A percentile compares a stretch with the other conserved stretches of the same genome.
phyloP scores from a whole-genome alignment of 2,888 invertebrate species.

The Melangyna quadrimaculata region DNA sequence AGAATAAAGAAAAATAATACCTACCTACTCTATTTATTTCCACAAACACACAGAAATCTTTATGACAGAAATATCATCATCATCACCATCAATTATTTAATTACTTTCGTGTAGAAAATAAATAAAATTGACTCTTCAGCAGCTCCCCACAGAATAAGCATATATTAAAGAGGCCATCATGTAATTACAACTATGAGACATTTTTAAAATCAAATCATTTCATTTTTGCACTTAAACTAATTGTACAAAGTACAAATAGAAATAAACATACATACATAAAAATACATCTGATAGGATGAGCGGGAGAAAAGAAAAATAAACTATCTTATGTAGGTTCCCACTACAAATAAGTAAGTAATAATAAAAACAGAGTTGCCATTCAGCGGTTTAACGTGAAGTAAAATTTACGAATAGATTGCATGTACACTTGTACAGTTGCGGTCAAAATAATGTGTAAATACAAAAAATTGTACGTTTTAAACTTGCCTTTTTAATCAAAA shows the following conservation, averaged over 20 bases:
- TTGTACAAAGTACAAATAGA: constrained; percentile 18
- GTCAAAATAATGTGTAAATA: no score
- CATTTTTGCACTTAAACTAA: constrained; percentile 13
- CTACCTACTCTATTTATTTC: not conserved
- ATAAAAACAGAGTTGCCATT: not conserved
- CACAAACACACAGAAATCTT: not conserved
- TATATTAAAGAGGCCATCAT: not conserved
- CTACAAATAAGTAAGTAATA: not conserved
- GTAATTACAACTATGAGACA: not conserved
- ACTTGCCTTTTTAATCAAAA: no score
- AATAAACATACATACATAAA: not conserved
- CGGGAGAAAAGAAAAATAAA: not conserved
- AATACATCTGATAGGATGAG: not conserved
- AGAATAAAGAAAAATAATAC: not conserved
- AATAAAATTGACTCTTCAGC: not conserved
- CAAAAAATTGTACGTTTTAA: no score
- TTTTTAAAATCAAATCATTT: constrained; percentile 4
- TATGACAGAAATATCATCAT: constrained; percentile 3
- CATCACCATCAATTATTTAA: constrained; percentile 24
- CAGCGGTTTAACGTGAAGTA: not conserved
- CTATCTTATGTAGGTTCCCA: not conserved
- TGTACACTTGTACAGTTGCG: no score
- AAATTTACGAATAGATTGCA: no score
- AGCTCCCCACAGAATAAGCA: not conserved
- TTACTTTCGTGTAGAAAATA: constrained; percentile 20